Evolutionary conservation across 1,140 invertebrate species (phyloP).

Genomic region (Daktulosphaira vitifoliae): DNA sequence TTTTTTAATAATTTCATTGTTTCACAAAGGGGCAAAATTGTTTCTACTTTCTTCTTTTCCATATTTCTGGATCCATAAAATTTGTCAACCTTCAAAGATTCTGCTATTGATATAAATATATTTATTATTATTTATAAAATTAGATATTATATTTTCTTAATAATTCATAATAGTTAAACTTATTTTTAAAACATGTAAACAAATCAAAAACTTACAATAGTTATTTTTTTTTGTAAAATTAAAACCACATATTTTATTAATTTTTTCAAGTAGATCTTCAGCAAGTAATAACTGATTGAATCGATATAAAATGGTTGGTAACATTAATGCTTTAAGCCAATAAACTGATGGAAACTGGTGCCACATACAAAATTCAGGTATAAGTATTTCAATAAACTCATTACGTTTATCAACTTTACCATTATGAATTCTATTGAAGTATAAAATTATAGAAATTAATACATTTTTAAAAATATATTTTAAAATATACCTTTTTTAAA

Average conservation of each 20-base stretch:
- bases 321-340: slow-evolving; percentile 79
- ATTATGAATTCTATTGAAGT: neutral
- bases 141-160: too few species aligned
- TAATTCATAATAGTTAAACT: too few species aligned
- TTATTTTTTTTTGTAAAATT: neutral
- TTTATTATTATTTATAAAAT: too few species aligned
- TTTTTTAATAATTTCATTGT: slow-evolving; percentile 24
- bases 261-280: slow-evolving; percentile 62
- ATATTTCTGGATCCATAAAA: neutral
- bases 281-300: slow-evolving; percentile 67
- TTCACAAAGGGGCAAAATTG: slow-evolving; percentile 17
- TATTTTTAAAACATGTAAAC: too few species aligned
- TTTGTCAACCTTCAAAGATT: slow-evolving; percentile 15
- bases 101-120: slow-evolving; percentile 35
- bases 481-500: too few species aligned
- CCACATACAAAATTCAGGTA: slow-evolving; percentile 78
- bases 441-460: neutral
- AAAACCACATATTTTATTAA: slow-evolving; percentile 43
- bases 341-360: slow-evolving; percentile 68
- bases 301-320: slow-evolving; percentile 79
- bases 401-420: slow-evolving; percentile 46
- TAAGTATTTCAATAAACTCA: slow-evolving; percentile 54
- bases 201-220: too few species aligned
- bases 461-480: too few species aligned
- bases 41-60: slow-evolving; percentile 14